Evolutionary conservation across 1,140 invertebrate species (phyloP), one percentile per base, ranked within the genome.

Genomic region (Vanessa tameamea): DNA sequence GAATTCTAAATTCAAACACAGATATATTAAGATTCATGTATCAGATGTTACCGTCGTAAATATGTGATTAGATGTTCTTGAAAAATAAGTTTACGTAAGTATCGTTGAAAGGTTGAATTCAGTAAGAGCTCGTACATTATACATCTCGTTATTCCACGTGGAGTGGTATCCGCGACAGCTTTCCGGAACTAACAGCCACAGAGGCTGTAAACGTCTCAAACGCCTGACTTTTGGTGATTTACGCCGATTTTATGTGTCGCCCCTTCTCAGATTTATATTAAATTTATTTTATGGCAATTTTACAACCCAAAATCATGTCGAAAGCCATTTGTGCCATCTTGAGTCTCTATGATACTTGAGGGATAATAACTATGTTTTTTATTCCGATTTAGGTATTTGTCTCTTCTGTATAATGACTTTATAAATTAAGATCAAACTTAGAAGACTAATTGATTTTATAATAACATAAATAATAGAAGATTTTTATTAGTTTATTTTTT

Each of bases 191-290:
- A 90, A 90, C 87, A 88, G 88, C 87, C 85, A 86, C 80, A 55
- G 79, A 81, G 84, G 86, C 84, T 88, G 87, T 92, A 90, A 90
- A 92, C 87, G 90, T 91, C 88, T 87, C 79, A 83, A 87, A 80
- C 88, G 88, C 80, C 85, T 89, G 89, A 90, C 90, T 90, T 89
- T 86, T 80, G 82, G 88, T 92, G 89, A 92, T 91, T 92, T 92
- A 92, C 87, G 85, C 79, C 89, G 84, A 90, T 91, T 92, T 92
- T 92, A 90, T 92, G 88, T 92, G 86, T 88, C 87, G 87, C 80
- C 78, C 79, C 84, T 85, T 79, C 82, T 82, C 82, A 82, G 84
- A 89, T 87, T 87, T 90, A 88, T 90, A 92, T 89, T 90, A 92
- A 91, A 90, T 89, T 87, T 91, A 89, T 88, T 90, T 88, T 87